A percentile compares a stretch with the other conserved stretches of the same genome.
phyloP scores from a whole-genome alignment of 2,888 invertebrate species.

The Taenaris catops region DNA sequence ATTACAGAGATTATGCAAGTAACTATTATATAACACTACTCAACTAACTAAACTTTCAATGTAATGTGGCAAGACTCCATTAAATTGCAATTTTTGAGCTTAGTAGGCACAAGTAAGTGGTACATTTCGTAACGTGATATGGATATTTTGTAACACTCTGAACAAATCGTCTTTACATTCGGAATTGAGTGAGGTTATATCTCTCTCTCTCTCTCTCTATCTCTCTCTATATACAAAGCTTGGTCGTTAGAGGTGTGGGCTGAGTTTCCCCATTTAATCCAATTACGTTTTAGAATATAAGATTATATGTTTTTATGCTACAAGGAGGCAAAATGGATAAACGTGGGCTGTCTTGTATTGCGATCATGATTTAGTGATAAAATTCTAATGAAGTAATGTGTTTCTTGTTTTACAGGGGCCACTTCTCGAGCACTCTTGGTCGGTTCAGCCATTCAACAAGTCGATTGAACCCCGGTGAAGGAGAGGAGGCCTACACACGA shows the following conservation, averaged over 20 bases:
- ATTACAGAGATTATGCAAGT: no score
- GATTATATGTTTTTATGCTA: conserved; percentile 60
- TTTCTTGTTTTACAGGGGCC: conserved; percentile 79
- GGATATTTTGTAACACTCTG: no score
- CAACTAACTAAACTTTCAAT: no score
- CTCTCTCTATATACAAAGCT: conserved; percentile 67
- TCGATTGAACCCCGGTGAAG: conserved; percentile 80
- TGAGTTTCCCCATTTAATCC: conserved; percentile 62
- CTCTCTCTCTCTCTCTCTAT: no score
- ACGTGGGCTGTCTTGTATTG: conserved; percentile 50
- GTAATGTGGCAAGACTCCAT: no score
- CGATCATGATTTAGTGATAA: conserved; percentile 43
- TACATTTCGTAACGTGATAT: no score
- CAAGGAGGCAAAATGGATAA: conserved; percentile 49
- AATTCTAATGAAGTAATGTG: conserved; percentile 33
- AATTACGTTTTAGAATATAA: conserved; percentile 55
- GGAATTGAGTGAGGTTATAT: no score
- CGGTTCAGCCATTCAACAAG: conserved; percentile 91
- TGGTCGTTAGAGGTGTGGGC: conserved; percentile 56
- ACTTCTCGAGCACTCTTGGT: conserved; percentile 87
- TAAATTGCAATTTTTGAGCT: no score
- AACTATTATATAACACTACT: no score
- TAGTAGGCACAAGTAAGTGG: no score
- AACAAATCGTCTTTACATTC: no score
- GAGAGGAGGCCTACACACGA: conserved; percentile 75